A percentile compares a stretch with the other conserved stretches of the same genome.
phyloP scores from a whole-genome alignment of 2,113 vertebrate species.

The Felis catus region F.catus_Fca126_mat1.0 CM031421.1:74737001-74737500 shows the following conservation, averaged over 20 bases:
- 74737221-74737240: background rate
- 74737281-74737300: background rate
- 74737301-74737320: background rate
- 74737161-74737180: background rate
- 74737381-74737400: background rate
- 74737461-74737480: background rate
- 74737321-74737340: background rate
- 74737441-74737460: background rate
- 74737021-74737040: background rate
- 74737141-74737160: background rate
- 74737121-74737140: background rate
- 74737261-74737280: slow-evolving; percentile 4
- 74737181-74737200: background rate
- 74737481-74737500: background rate
- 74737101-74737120: background rate
- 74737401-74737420: background rate
- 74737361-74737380: background rate
- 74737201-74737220: background rate
- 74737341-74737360: background rate
- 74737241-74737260: background rate
- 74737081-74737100: background rate
- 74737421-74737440: background rate
- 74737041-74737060: background rate
- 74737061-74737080: background rate
- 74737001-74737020: background rate